Evolutionary conservation across 2,113 vertebrate species (phyloP).

Genomic region (Corvus moneduloides): DNA sequence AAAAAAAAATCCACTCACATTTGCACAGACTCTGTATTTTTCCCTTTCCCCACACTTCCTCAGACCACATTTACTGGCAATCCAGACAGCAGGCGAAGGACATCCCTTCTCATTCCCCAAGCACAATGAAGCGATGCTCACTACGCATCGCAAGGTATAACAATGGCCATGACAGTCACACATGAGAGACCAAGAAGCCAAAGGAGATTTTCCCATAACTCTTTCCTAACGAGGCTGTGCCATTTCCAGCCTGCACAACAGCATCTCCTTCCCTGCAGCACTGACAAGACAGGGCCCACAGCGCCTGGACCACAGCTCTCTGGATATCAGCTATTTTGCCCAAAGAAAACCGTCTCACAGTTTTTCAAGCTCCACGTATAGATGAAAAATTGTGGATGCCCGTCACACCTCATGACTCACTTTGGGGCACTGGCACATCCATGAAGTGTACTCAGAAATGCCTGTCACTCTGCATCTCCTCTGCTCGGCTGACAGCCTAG

Average conservation of each 20-base stretch:
- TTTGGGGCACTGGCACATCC: background rate
- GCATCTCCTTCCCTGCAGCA: background rate
- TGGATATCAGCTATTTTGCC: background rate
- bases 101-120: background rate
- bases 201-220: background rate
- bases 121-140: background rate
- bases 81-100: background rate
- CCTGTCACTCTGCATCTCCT: slow-evolving; percentile 11
- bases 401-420: background rate
- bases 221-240: background rate
- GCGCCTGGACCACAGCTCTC: rapidly evolving
- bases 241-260: background rate
- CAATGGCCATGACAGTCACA: background rate
- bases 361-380: background rate
- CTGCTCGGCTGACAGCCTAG: background rate
- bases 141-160: background rate
- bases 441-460: background rate
- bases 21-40: background rate
- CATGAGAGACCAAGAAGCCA: background rate
- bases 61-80: background rate
- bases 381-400: background rate
- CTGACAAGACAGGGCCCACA: rapidly evolving
- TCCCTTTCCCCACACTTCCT: background rate
- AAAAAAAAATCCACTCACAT: background rate
- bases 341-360: background rate